Percentiles rank a stretch among this genome's conserved stretches.
These are phyloP conservation scores for Danionella dracula DNA, from an alignment of 2,797 vertebrate genomes.

Conservation along the genomic window DNA sequence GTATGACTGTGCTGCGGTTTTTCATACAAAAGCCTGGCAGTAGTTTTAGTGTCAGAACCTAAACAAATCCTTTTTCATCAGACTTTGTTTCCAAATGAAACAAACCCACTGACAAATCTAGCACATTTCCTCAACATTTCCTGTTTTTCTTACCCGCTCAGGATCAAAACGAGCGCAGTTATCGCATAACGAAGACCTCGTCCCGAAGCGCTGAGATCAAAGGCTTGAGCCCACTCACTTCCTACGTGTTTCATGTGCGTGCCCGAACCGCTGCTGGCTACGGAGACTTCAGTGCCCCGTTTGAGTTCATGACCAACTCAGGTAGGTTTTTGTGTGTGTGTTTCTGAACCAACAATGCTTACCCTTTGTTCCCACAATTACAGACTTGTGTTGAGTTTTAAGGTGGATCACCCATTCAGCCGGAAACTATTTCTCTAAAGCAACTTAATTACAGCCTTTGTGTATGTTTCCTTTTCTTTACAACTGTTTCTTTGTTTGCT, in stretches of 20 bases:
- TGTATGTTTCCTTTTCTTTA: conserved; percentile 19
- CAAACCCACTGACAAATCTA: conserved; percentile 1
- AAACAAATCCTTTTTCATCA: conserved; percentile 5
- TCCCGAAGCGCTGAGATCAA: conserved; percentile 85
- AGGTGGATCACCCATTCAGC: conserved; percentile 13
- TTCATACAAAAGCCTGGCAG: conserved; percentile 23
- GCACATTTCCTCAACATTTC: conserved; percentile 4
- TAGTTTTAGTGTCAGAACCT: conserved; percentile 21
- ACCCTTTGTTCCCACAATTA: conserved; percentile 14
- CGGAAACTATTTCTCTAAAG: conserved; percentile 21
- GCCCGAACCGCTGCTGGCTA: conserved; percentile 95
- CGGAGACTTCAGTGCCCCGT: conserved; percentile 88
- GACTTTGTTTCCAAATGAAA: conserved; percentile 13
- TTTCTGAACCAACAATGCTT: neutral
- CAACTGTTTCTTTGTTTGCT: conserved; percentile 25
- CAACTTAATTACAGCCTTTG: conserved; percentile 33
- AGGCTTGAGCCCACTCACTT: conserved; percentile 89
- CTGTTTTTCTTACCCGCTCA: conserved; percentile 54
- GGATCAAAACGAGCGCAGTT: conserved; percentile 96
- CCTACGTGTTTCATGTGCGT: conserved; percentile 93
- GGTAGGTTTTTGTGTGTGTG: conserved; percentile 60
- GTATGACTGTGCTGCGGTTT: conserved; percentile 32
- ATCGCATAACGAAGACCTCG: conserved; percentile 91
- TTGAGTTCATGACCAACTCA: conserved; percentile 95
- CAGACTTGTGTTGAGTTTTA: conserved; percentile 14